A percentile compares a stretch with the other conserved stretches of the same genome.
Evolutionary conservation across 2,888 invertebrate genomes (phyloP).

Genomic region (Drosophila acutilabella): DNA sequence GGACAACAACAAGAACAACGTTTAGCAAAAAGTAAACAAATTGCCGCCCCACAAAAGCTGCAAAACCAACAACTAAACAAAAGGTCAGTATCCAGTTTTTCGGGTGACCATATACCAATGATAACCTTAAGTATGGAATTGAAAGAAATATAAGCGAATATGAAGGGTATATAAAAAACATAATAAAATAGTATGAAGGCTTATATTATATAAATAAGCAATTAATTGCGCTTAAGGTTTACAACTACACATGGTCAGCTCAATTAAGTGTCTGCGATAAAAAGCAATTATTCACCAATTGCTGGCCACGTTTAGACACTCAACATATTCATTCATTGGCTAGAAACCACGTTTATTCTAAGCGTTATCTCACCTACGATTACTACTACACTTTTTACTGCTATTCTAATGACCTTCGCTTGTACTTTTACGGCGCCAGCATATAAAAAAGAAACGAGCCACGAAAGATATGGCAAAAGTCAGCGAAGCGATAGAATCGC

Average conservation of each 20-base stretch:
- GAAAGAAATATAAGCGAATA: not conserved
- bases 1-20: conserved; percentile 43
- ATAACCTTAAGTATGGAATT: not conserved
- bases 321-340: conserved; percentile 16
- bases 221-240: conserved; percentile 2
- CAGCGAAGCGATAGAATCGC: conserved; percentile 24
- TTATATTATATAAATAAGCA: too few relatives aligned
- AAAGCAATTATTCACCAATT: conserved; percentile 24
- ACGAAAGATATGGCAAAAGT: conserved; percentile 6
- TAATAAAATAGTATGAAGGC: not conserved
- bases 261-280: not conserved
- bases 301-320: conserved; percentile 17
- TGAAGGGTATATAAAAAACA: not conserved
- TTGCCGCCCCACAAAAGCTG: conserved; percentile 49
- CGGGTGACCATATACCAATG: conserved; percentile 8
- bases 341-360: conserved; percentile 11
- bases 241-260: conserved; percentile 1
- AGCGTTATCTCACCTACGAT: conserved; percentile 24
- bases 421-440: conserved; percentile 29
- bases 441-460: conserved; percentile 14
- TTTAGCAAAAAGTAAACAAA: conserved; percentile 71
- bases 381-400: conserved; percentile 30
- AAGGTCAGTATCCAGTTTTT: conserved; percentile 65
- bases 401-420: conserved; percentile 45
- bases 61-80: conserved; percentile 41